Evolutionary conservation across 2,888 invertebrate genomes (phyloP), one percentile per base, ranked within the genome.

Genomic region (Gastracanthus pulcherrimus): DNA sequence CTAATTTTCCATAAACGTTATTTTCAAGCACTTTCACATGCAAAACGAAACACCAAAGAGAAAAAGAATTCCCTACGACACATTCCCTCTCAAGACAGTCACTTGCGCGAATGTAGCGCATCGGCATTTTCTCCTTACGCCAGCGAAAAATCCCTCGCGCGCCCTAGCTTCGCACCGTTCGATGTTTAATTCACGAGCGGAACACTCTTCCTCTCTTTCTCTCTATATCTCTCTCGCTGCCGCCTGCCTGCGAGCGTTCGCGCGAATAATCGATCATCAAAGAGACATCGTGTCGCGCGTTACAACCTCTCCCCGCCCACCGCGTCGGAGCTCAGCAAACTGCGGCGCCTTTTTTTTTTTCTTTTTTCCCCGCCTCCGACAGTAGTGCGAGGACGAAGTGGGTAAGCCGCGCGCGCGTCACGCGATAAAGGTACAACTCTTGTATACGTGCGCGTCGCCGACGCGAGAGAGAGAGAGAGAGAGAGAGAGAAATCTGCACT

Each of bases 131-230:
- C 23, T 38, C 58, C 69, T 76, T 67, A 76, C 41, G 69, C 23
- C 60, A 76, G 76, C 58, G 58, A 69, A 76, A 76, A 76, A 67
- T 62, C 38, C 51, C 11, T 38, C 36, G 41, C 41, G 6, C 23
- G 41, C 19, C 45, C 58, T 29, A 51, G 6, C 19, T n/a, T 45
- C 69, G 26, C n/a, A n/a, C 2, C 38, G 51, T 48, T 3, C 72
- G 66, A 79, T 79, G 78, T 79, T 72, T 79, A 79, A 79, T 79
- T 72, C 78, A 79, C 55, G 66, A 79, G 71, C 9, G 26, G 13
- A 11, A 19, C 23, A 13, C 31, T 19, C 4, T 3, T 11, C 6
- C 29, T n/a, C 38, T 36, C 9, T 58, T 31, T 23, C 45, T 3
- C 23, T 13, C 38, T 16, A 1, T 3, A 6, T 11, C 66, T 1